Base-by-base conservation (phyloP, 2,797 vertebrate genomes). In the Centropyge bicolor region DNA sequence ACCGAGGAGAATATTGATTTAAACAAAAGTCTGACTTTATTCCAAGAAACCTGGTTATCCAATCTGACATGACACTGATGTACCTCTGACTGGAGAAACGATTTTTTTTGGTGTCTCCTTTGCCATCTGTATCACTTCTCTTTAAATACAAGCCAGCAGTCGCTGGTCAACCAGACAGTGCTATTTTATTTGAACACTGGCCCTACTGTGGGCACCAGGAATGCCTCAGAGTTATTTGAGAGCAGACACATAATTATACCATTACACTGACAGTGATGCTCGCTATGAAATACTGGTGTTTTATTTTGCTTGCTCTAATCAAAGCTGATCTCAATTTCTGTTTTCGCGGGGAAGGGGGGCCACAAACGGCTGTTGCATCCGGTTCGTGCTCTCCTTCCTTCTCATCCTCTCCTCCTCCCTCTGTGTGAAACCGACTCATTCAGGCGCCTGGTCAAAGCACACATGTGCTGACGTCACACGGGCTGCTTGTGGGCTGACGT, bases 161-260 rank as follows among this genome's bases (percentile, higher is more conserved):
- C 69, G 52, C 77, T 73, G 88, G 89, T 92, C 91, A 92, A 87
- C 86, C 88, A 90, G 89, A 87, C 90, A 84, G 78, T 81, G 76
- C 80, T 85, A 78, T 91, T 91, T 92, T 89, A 88, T 90, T 91
- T 90, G 85, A 91, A 91, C 81, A 88, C 86, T 89, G 82, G 81
- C 72, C 76, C 69, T 81, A 46, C 81, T 91, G 82, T 88, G 87
- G 89, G 81, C 82, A 90, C 87, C 81, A 88, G 85, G 89, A 92
- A 92, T 90, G 81, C 89, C 86, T 90, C 76, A 80, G 86, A 91
- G 91, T 92, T 91, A 89, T 92, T 92, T 90, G 88, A 91, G 88
- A 90, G 82, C 86, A 90, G 90, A 92, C 89, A 49, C 86, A 93
- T 93, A 88, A 92, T 94, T 92, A 92, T 89, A 91, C 80, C 83